Evolutionary conservation across 2,888 invertebrate species (phyloP), one percentile per base, ranked within the genome.

Genomic region (Pyrochroa serraticornis): DNA sequence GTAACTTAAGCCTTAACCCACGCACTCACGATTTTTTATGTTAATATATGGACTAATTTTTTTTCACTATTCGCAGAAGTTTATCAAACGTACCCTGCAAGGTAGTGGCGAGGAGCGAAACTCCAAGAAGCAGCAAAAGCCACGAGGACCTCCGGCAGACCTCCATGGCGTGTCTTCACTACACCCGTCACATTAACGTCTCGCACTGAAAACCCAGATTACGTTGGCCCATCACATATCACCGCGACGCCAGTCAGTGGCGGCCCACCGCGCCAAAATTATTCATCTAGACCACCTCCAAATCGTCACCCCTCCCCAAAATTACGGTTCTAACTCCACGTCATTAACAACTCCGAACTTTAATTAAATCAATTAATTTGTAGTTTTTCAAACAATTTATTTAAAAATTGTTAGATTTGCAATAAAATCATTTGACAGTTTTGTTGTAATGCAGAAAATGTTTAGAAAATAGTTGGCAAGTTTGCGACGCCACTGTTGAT

Each of bases 61-160:
- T n/a, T 22, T 14, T 6, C 50, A 50, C 44, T 44, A 22, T 43
- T 42, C 14, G n/a, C 35, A 14, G 9, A 31, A 44, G 9, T 35
- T 38, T 31, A n/a, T 31, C 34, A 37, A 70, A 82, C 82, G 79
- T 80, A 84, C 83, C 82, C 78, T 82, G 82, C 81, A 83, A 82
- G 81, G 81, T 75, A 75, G 79, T 76, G 79, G 81, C 80, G 80
- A 83, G 79, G 74, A 82, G 79, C 74, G 79, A 71, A 71, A 83
- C 77, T 79, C 82, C 81, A 79, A 83, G 80, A 77, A 82, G 79
- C 76, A 81, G 76, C 76, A 81, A 75, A 73, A 81, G 78, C 80
- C 81, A 80, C 79, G 82, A 81, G 80, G 82, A 81, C 79, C 77
- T 79, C 76, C 80, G 79, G 79, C 80, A 81, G 81, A 81, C 81